Percentiles rank a stretch among this genome's conserved stretches.
Evolutionary conservation across 2,797 vertebrate species (phyloP).

Genomic region (Florisuga fusca): DNA sequence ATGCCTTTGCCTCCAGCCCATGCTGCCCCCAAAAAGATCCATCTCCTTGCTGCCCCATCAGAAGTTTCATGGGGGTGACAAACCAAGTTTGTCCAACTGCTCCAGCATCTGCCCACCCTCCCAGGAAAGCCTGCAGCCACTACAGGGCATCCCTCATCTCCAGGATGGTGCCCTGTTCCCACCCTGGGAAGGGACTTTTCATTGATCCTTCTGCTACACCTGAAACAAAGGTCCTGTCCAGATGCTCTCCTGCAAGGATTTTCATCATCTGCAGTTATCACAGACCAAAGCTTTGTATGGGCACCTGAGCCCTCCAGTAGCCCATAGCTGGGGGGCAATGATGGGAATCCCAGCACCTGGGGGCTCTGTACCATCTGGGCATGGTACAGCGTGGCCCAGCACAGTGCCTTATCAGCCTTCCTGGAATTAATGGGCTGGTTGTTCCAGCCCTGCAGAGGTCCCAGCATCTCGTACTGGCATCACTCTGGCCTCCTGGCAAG

Average conservation of each 20-base stretch:
- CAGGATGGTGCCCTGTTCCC: not conserved
- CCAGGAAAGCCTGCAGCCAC: not conserved
- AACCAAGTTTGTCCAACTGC: not conserved
- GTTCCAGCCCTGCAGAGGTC: not conserved
- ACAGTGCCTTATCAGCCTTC: conserved; percentile 22
- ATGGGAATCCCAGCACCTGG: fast-evolving
- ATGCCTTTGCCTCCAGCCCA: not conserved
- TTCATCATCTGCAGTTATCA: fast-evolving
- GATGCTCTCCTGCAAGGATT: not conserved
- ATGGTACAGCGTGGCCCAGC: not conserved
- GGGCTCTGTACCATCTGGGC: not conserved
- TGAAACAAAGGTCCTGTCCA: not conserved
- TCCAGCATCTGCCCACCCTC: not conserved
- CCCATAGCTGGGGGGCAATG: not conserved
- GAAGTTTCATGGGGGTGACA: fast-evolving
- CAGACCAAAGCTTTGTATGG: not conserved
- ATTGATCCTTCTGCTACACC: not conserved
- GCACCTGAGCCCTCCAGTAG: not conserved
- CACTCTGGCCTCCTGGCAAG: conserved; percentile 34
- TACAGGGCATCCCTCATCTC: fast-evolving
- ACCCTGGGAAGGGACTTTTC: not conserved
- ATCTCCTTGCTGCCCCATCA: not conserved
- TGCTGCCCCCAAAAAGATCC: not conserved
- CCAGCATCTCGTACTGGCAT: not conserved
- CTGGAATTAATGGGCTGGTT: conserved; percentile 55